These are phyloP conservation scores for Anhinga rufa DNA, from an alignment of 2,113 vertebrate species.

Conservation along the genomic window DNA sequence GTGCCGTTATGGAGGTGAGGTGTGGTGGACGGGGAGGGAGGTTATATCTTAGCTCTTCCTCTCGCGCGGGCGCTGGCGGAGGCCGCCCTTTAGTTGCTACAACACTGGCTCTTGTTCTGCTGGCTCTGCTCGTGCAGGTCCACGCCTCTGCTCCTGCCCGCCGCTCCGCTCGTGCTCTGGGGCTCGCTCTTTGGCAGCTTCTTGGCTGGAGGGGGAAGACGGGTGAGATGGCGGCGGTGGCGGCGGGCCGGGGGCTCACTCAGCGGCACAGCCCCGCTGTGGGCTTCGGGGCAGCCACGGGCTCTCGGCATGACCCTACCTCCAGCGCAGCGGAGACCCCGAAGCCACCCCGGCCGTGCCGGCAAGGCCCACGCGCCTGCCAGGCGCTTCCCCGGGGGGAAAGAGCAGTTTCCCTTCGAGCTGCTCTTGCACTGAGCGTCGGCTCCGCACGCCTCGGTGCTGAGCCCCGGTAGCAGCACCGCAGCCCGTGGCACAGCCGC, in stretches of 20 bases:
- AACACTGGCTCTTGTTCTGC: constrained; percentile 81
- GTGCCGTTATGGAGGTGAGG: constrained; percentile 39
- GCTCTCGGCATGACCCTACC: too few species aligned
- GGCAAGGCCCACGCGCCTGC: neutral
- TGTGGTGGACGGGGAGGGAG: constrained; percentile 53
- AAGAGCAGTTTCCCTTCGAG: neutral
- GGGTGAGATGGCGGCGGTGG: neutral
- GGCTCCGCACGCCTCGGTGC: neutral
- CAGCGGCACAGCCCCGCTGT: neutral
- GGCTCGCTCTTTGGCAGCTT: constrained; percentile 84
- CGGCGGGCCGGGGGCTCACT: neutral
- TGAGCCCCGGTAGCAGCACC: neutral
- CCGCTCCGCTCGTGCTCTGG: constrained; percentile 67
- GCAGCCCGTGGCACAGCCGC: neutral
- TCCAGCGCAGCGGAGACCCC: neutral
- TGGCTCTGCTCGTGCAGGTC: constrained; percentile 81
- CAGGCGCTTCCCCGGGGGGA: neutral
- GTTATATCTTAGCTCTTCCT: constrained; percentile 66
- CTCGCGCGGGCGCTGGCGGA: neutral
- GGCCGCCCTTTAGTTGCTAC: constrained; percentile 74
- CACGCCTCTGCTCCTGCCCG: constrained; percentile 71
- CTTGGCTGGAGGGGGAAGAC: constrained; percentile 67
- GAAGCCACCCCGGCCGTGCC: neutral
- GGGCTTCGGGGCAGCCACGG: neutral
- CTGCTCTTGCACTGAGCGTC: rapidly evolving